Evolutionary conservation across 1,140 invertebrate species (phyloP).

Genomic region (Drosophila neocordata): DNA sequence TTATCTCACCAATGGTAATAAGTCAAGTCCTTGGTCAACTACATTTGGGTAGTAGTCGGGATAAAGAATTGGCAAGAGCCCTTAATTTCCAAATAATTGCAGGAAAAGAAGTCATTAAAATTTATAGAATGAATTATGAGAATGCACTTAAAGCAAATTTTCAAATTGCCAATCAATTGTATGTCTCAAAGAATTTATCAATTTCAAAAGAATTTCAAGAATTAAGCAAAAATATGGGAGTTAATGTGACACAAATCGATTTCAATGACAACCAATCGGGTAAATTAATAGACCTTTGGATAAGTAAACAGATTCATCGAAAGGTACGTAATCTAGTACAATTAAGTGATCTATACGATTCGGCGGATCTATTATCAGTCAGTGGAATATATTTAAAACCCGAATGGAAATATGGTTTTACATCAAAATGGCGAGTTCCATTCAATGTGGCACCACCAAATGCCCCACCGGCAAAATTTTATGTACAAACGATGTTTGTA

Average conservation of each 20-base stretch:
- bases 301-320: neutral
- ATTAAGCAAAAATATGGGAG: neutral
- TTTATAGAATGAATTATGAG: neutral
- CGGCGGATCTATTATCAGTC: neutral
- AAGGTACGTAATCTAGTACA: neutral
- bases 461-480: neutral
- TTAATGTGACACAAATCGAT: neutral
- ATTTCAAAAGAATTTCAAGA: neutral
- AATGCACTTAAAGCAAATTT: neutral
- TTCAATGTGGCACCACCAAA: neutral
- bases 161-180: constrained; percentile 14
- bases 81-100: too few species aligned
- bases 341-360: neutral
- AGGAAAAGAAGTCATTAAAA: too few species aligned
- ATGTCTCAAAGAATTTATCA: neutral
- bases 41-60: neutral
- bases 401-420: neutral
- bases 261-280: neutral
- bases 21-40: neutral
- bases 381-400: neutral
- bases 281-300: neutral
- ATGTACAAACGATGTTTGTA: constrained; percentile 20
- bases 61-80: neutral
- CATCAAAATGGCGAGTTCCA: neutral
- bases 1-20: neutral